Evolutionary conservation across 1,140 invertebrate species (phyloP).

Genomic region (Odontomachus brunneus): DNA sequence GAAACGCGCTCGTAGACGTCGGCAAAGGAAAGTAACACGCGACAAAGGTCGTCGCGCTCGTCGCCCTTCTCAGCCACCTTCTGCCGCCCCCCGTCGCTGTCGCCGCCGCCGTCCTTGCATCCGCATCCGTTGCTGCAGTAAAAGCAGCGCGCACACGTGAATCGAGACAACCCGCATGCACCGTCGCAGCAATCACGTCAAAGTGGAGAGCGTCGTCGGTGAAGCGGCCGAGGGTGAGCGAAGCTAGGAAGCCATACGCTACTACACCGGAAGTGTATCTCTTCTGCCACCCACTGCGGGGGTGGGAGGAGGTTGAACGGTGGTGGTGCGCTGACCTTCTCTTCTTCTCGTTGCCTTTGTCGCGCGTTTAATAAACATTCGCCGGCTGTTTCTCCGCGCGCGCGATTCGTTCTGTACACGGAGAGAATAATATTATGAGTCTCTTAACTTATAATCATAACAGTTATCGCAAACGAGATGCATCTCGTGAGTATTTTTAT

Average conservation of each 20-base stretch:
- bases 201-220: conserved; percentile 1
- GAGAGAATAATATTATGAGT: too few relatives aligned
- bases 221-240: not conserved
- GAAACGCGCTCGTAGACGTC: not conserved
- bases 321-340: too few relatives aligned
- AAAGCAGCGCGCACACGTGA: conserved; percentile 17
- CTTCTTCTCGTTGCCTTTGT: not conserved
- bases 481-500: too few relatives aligned
- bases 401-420: conserved; percentile 27
- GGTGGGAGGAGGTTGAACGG: too few relatives aligned
- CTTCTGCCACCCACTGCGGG: not conserved
- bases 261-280: not conserved
- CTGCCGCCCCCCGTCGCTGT: not conserved
- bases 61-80: not conserved
- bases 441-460: too few relatives aligned
- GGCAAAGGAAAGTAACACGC: not conserved
- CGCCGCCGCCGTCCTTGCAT: too few relatives aligned
- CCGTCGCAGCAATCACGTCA: conserved; percentile 32
- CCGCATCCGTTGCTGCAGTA: not conserved
- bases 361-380: conserved; percentile 44
- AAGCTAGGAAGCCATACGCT: not conserved
- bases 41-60: not conserved
- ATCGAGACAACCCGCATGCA: conserved; percentile 1
- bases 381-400: not conserved
- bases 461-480: too few relatives aligned